These are phyloP conservation scores for Baronia brevicornis DNA, from an alignment of 2,888 invertebrate species.

Conservation along the genomic window DNA sequence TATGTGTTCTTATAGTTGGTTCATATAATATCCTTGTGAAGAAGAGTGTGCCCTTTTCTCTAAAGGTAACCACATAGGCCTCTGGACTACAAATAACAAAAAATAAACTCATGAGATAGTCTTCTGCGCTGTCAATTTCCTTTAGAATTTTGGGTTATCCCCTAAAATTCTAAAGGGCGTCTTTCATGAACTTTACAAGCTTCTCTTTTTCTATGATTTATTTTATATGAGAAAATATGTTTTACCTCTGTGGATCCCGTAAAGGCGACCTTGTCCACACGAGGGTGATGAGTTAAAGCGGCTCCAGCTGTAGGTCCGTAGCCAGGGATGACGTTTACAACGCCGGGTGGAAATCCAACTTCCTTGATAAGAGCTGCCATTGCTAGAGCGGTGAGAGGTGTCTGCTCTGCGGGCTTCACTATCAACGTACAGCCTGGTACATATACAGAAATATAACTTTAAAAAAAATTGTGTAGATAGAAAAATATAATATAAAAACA, in stretches of 20 bases:
- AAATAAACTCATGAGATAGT: too few relatives aligned
- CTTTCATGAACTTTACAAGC: too few relatives aligned
- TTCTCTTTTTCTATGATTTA: too few relatives aligned
- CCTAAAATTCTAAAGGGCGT: too few relatives aligned
- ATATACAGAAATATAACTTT: neutral
- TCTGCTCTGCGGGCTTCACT: slow-evolving; percentile 96
- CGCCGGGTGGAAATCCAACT: slow-evolving; percentile 93
- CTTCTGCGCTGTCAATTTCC: too few relatives aligned
- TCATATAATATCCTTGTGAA: too few relatives aligned
- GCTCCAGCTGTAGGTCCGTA: slow-evolving; percentile 86
- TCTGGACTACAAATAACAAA: too few relatives aligned
- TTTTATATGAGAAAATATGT: neutral
- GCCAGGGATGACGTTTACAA: slow-evolving; percentile 91
- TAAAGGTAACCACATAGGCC: too few relatives aligned
- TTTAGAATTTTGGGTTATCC: too few relatives aligned
- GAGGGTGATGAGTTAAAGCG: slow-evolving; percentile 80
- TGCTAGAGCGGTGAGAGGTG: slow-evolving; percentile 91
- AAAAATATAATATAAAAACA: neutral
- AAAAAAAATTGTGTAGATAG: neutral
- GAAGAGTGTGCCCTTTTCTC: too few relatives aligned
- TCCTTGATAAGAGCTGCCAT: slow-evolving; percentile 89
- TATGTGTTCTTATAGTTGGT: too few relatives aligned
- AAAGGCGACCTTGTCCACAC: slow-evolving; percentile 92
- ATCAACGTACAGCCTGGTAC: slow-evolving; percentile 82
- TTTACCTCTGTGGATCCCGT: slow-evolving; percentile 60